Evolutionary conservation across 2,797 vertebrate species (phyloP).

Genomic region (Rhinatrema bivittatum): DNA sequence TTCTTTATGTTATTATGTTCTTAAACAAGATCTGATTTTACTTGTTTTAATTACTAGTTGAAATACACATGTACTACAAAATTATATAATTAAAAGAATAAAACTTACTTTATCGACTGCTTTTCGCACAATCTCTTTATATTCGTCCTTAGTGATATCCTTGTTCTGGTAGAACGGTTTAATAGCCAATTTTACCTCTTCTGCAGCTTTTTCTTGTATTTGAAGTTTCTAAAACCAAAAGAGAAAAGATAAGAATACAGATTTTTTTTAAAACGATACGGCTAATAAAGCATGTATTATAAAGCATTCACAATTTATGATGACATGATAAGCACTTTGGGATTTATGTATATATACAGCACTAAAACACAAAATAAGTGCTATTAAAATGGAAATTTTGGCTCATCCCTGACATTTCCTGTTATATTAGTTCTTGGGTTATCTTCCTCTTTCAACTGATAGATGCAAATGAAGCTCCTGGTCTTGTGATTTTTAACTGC

Average conservation of each 20-base stretch:
- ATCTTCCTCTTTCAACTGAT: no score
- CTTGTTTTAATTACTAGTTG: not conserved
- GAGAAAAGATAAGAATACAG: constrained; percentile 3
- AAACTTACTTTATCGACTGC: constrained; percentile 95
- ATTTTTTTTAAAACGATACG: no score
- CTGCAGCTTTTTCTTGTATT: constrained; percentile 88
- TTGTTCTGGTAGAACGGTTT: constrained; percentile 97
- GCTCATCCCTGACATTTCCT: no score
- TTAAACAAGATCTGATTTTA: no score
- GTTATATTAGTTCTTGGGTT: no score
- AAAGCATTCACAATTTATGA: not conserved
- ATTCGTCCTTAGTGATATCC: constrained; percentile 95
- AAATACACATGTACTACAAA: not conserved
- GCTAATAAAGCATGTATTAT: accelerated
- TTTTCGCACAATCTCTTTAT: constrained; percentile 96
- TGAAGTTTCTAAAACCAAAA: constrained; percentile 70
- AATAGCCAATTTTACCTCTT: constrained; percentile 90
- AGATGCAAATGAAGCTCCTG: not conserved
- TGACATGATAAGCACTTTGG: not conserved
- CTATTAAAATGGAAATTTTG: no score
- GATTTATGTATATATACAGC: not conserved
- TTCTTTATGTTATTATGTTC: no score
- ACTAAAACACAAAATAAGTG: no score
- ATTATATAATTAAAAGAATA: no score
- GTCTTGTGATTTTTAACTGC: no score